Base-by-base conservation (phyloP, 1,140 invertebrate species). In the Trypoxylus dichotomus region DNA sequence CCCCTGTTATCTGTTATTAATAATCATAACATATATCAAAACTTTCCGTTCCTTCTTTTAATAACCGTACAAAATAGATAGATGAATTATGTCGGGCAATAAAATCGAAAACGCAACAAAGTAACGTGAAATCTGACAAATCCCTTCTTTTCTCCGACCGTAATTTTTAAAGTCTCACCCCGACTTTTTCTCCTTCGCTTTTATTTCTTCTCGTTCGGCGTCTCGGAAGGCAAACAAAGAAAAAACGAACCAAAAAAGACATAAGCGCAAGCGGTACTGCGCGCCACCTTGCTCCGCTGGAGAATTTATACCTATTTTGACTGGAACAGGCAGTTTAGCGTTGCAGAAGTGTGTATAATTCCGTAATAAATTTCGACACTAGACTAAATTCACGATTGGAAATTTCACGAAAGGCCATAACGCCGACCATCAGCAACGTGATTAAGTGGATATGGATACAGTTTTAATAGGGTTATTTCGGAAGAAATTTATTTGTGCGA, bases 221-320 rank as follows among this genome's bases (percentile, higher is more conserved):
- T 21, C n/a, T 29, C 60, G 11, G 24, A 15, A 25, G 0, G 60
- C 3, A 29, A 54, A 25, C n/a, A 15, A 11, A 27, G 24, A 25
- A 68, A 25, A 68, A 24, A 32, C 7, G 7, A 32, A 32, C 2
- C 32, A 32, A 7, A 32, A 32, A 32, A 32, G 7, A 32, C 32
- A 24, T 25, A 68, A 21, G 21, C 27, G 60, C 11, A 68, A 25
- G 60, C 21, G n/a, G 24, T 21, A 27, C 21, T n/a, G n/a, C 27
- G 21, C 60, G 21, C 60, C 21, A 68, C 60, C 60, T 68, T 21
- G 11, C n/a, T 25, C 60, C 47, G 10, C 5, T 6, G 24, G 21
- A 68, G 60, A 68, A 68, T 68, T 68, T 68, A 68, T 68, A 68
- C 60, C 60, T 68, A 68, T 68, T 68, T 68, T 68, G 60, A 68